A percentile compares a stretch with the other conserved stretches of the same genome.
Evolutionary conservation across 2,113 vertebrate genomes (phyloP).

Genomic region (Onychostoma macrolepis): DNA sequence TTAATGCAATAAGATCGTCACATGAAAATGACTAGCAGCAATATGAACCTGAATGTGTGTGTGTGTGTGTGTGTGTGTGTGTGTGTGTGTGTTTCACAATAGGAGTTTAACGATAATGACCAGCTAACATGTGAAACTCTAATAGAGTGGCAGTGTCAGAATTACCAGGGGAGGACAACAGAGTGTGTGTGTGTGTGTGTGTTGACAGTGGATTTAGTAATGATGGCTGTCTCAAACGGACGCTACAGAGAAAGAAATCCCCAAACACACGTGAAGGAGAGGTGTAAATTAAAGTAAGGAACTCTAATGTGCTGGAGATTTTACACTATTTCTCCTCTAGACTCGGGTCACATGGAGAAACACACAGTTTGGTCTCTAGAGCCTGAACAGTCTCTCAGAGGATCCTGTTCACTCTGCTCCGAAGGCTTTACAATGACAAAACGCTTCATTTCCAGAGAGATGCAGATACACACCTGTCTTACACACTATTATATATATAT

Average conservation of each 20-base stretch:
- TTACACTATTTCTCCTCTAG: background rate
- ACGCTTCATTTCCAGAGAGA: background rate
- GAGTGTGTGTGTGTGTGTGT: slow-evolving; percentile 43
- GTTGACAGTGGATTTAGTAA: slow-evolving; percentile 19
- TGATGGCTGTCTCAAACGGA: slow-evolving; percentile 21
- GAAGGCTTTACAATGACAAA: background rate
- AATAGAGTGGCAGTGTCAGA: slow-evolving; percentile 49
- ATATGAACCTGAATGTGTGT: background rate
- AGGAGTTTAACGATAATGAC: slow-evolving; percentile 57
- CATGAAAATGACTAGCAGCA: slow-evolving; percentile 5
- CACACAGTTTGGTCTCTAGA: background rate
- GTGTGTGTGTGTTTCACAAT: slow-evolving; percentile 50
- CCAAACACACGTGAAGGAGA: slow-evolving; percentile 37
- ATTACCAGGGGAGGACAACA: slow-evolving; percentile 42
- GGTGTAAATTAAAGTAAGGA: slow-evolving; percentile 52
- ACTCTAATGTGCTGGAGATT: background rate
- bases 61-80: slow-evolving; percentile 37
- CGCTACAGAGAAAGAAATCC: slow-evolving; percentile 32
- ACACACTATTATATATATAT: background rate
- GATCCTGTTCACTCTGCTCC: background rate
- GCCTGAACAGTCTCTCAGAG: background rate
- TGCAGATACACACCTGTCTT: background rate
- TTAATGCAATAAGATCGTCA: background rate
- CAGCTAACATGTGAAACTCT: slow-evolving; percentile 54
- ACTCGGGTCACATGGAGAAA: background rate